Evolutionary conservation across 1,140 invertebrate genomes (phyloP).

Genomic region (Hermatobates lingyangjiaoensis): DNA sequence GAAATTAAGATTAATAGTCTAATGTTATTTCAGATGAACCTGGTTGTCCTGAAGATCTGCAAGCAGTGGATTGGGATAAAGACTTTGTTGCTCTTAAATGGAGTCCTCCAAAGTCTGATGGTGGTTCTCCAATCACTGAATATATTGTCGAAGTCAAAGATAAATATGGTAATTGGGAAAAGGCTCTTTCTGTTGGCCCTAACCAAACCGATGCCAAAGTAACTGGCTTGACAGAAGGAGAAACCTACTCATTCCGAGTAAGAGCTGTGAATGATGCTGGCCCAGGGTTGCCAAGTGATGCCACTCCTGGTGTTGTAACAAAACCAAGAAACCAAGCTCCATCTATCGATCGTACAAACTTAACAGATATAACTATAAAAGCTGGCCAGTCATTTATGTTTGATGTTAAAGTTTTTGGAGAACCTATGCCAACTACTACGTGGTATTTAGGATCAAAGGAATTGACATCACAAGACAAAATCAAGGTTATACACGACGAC

Average conservation of each 20-base stretch:
- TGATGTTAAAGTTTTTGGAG: constrained; percentile 67
- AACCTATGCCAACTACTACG: constrained; percentile 73
- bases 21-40: constrained; percentile 51
- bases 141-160: constrained; percentile 87
- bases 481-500: constrained; percentile 61
- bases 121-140: constrained; percentile 67
- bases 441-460: constrained; percentile 63
- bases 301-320: constrained; percentile 70
- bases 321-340: constrained; percentile 73
- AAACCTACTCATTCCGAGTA: constrained; percentile 79
- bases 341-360: constrained; percentile 70
- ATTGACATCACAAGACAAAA: constrained; percentile 44
- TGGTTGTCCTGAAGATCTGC: constrained; percentile 73
- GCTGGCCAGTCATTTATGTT: constrained; percentile 72
- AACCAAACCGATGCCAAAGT: constrained; percentile 66
- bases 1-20: constrained; percentile 3
- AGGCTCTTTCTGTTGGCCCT: constrained; percentile 63
- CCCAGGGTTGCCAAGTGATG: constrained; percentile 74
- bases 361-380: constrained; percentile 54
- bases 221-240: constrained; percentile 73
- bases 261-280: constrained; percentile 82
- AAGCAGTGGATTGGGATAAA: constrained; percentile 89
- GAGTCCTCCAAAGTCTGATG: constrained; percentile 60
- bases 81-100: constrained; percentile 81
- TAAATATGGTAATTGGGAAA: constrained; percentile 83